These are phyloP conservation scores for Neelides sp. DNA, from an alignment of 1,140 invertebrate species.

Conservation along the genomic window DNA sequence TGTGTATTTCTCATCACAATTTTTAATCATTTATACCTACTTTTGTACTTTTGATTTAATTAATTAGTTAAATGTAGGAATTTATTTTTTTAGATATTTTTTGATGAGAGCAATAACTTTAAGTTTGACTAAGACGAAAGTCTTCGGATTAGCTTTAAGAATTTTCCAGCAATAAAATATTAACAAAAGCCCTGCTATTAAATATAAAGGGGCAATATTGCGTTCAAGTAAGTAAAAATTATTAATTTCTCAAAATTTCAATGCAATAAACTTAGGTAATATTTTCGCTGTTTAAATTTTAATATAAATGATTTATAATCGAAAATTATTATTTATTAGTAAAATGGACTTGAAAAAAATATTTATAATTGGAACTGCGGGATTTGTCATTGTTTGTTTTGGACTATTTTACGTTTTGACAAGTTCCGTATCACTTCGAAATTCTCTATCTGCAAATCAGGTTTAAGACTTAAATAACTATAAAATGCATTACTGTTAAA, in stretches of 20 bases:
- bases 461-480: slow-evolving; percentile 1
- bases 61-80: not conserved
- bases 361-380: slow-evolving; percentile 25
- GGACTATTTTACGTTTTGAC: slow-evolving; percentile 29
- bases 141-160: not conserved
- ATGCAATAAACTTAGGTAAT: not conserved
- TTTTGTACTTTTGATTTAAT: not conserved
- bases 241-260: not conserved
- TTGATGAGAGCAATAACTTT: not conserved
- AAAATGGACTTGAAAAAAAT: slow-evolving; percentile 27
- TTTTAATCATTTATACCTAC: too few relatives aligned
- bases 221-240: not conserved
- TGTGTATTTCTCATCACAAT: too few relatives aligned
- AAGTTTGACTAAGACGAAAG: not conserved
- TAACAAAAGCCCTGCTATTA: not conserved
- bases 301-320: not conserved
- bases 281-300: not conserved
- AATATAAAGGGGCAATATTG: not conserved
- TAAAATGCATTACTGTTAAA: not conserved
- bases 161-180: not conserved
- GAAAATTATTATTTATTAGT: not conserved
- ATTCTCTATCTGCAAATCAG: slow-evolving; percentile 5
- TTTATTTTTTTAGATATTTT: not conserved
- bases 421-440: slow-evolving; percentile 9
- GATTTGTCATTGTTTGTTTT: slow-evolving; percentile 21